A percentile compares a stretch with the other conserved stretches of the same genome.
These are phyloP conservation scores for Lottia scabra DNA, from an alignment of 2,888 invertebrate species.

Conservation along the genomic window DNA sequence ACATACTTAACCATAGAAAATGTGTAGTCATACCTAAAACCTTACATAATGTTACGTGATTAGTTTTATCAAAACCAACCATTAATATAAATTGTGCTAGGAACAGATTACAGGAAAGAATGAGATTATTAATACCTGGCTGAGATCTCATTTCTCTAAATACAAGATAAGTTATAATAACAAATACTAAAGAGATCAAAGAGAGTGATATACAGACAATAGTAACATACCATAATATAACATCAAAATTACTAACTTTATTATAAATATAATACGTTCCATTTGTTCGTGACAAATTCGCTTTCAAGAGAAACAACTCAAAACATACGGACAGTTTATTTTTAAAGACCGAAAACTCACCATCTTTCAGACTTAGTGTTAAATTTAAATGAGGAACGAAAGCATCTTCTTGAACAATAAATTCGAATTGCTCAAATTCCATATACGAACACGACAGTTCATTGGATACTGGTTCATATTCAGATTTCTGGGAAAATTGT, in stretches of 20 bases:
- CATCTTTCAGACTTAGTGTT: background rate
- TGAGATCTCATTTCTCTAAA: slow-evolving; percentile 30
- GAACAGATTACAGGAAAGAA: slow-evolving; percentile 29
- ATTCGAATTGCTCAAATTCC: background rate
- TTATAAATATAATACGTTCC: background rate
- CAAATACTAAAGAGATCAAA: slow-evolving; percentile 28
- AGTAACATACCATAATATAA: background rate
- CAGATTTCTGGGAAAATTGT: background rate
- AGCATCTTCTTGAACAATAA: background rate
- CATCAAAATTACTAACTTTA: background rate
- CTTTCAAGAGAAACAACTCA: background rate
- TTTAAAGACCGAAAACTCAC: background rate
- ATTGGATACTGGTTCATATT: background rate
- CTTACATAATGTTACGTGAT: slow-evolving; percentile 22
- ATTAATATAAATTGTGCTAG: slow-evolving; percentile 32
- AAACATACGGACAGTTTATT: background rate
- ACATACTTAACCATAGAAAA: slow-evolving; percentile 36
- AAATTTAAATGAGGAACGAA: background rate
- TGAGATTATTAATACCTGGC: slow-evolving; percentile 37
- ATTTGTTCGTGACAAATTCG: background rate
- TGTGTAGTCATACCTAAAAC: slow-evolving; percentile 37
- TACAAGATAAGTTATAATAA: slow-evolving; percentile 32
- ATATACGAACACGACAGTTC: background rate
- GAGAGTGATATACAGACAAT: slow-evolving; percentile 22
- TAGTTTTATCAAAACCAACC: slow-evolving; percentile 21